phyloP scores from a whole-genome alignment of 1,140 invertebrate species.

The silkworm (Bombyx mori) region DNA sequence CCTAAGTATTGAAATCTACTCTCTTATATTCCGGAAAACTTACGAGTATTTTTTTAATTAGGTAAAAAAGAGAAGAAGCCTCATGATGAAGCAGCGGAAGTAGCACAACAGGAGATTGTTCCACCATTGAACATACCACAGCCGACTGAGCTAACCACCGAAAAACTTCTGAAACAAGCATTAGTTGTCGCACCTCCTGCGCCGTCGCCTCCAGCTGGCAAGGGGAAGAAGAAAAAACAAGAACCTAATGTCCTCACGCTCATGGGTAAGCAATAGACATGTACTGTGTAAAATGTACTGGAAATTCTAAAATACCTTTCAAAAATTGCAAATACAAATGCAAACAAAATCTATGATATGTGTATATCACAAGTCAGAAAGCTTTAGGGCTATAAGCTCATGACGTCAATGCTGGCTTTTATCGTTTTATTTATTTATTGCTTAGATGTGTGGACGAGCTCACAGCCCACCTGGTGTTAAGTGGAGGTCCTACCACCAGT shows the following conservation, averaged over 20 bases:
- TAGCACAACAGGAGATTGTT: slow-evolving; percentile 38
- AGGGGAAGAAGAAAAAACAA: slow-evolving; percentile 66
- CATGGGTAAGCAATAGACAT: slow-evolving; percentile 32
- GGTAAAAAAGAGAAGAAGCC: slow-evolving; percentile 50
- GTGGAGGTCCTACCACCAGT: no score
- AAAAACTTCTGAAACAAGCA: slow-evolving; percentile 59
- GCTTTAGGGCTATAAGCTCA: no score
- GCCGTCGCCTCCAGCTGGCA: slow-evolving; percentile 40
- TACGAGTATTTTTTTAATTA: slow-evolving; percentile 6
- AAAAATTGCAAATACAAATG: no score
- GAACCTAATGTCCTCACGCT: slow-evolving; percentile 64
- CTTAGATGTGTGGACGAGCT: no score
- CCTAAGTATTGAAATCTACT: no score
- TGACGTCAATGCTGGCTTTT: no score
- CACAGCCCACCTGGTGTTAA: no score
- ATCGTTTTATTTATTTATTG: no score
- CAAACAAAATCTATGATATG: no score
- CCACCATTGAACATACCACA: slow-evolving; percentile 52
- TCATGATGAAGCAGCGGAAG: slow-evolving; percentile 21
- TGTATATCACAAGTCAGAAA: no score
- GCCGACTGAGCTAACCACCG: slow-evolving; percentile 61
- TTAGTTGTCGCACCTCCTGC: slow-evolving; percentile 19
- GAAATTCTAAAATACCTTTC: background rate
- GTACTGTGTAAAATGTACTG: background rate
- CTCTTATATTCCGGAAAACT: no score